These are phyloP conservation scores for Labeo calbasu DNA, from an alignment of 2,797 vertebrate genomes.

Conservation along the genomic window DNA sequence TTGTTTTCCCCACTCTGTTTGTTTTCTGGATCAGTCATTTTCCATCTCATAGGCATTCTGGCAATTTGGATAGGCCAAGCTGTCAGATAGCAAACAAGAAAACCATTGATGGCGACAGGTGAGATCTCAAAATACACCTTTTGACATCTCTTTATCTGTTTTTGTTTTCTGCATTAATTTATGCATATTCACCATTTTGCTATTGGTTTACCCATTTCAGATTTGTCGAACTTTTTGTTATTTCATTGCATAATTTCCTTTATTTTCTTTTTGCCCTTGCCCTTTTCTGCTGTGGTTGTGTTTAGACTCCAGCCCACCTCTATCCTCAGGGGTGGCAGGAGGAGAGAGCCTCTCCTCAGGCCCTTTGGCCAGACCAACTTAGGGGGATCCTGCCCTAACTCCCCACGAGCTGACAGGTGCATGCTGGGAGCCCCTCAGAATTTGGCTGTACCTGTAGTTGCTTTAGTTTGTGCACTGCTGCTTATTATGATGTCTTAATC, in stretches of 20 bases:
- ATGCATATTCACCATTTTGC: neutral
- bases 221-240: neutral
- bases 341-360: slow-evolving; percentile 77
- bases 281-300: slow-evolving; percentile 45
- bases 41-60: slow-evolving; percentile 86
- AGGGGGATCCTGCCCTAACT: slow-evolving; percentile 81
- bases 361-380: slow-evolving; percentile 79
- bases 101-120: slow-evolving; percentile 91
- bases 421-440: slow-evolving; percentile 63
- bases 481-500: slow-evolving; percentile 2
- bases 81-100: slow-evolving; percentile 89
- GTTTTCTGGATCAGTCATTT: slow-evolving; percentile 72
- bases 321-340: slow-evolving; percentile 79
- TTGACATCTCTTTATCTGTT: slow-evolving; percentile 34
- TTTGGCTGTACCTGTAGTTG: neutral
- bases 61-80: slow-evolving; percentile 89
- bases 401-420: slow-evolving; percentile 87
- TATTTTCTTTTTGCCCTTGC: slow-evolving; percentile 11
- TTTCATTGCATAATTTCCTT: neutral
- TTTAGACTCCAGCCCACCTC: slow-evolving; percentile 79
- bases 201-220: slow-evolving; percentile 3
- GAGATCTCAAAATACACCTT: slow-evolving; percentile 71
- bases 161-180: neutral
- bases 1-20: slow-evolving; percentile 62
- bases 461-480: slow-evolving; percentile 8